phyloP scores from a whole-genome alignment of 1,140 invertebrate genomes.

The Halictus rubicundus region DNA sequence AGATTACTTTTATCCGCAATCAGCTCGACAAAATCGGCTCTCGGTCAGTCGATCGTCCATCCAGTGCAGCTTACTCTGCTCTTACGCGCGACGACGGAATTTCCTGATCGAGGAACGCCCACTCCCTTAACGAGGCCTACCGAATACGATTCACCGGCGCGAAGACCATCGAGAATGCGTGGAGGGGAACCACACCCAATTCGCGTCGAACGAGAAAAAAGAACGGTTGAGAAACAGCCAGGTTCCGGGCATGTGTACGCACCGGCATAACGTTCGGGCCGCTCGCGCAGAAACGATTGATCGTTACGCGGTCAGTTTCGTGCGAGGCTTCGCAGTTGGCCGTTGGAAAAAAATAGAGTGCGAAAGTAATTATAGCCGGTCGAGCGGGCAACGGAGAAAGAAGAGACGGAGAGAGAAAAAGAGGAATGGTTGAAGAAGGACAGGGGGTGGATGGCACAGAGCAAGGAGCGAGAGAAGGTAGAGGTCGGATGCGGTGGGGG shows the following conservation, averaged over 20 bases:
- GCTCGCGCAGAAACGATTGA: constrained; percentile 35
- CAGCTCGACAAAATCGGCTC: no score
- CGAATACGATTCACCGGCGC: background rate
- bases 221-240: no score
- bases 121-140: constrained; percentile 7
- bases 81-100: background rate
- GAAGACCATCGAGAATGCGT: background rate
- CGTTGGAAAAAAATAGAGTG: constrained; percentile 34
- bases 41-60: no score
- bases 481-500: constrained; percentile 47
- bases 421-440: constrained; percentile 28
- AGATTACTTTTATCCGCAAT: no score
- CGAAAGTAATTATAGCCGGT: constrained; percentile 59
- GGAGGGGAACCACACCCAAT: background rate
- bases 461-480: constrained; percentile 12
- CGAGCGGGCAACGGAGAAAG: background rate
- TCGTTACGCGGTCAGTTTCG: constrained; percentile 33
- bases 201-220: background rate
- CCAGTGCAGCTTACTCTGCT: background rate
- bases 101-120: background rate
- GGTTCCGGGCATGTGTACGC: background rate
- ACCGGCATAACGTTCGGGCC: background rate
- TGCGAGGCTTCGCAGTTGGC: constrained; percentile 1
- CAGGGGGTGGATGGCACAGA: background rate
- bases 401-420: no score